Conservation (phyloP, 2,797 vertebrate genomes). For the Channallabes apus region DNA sequence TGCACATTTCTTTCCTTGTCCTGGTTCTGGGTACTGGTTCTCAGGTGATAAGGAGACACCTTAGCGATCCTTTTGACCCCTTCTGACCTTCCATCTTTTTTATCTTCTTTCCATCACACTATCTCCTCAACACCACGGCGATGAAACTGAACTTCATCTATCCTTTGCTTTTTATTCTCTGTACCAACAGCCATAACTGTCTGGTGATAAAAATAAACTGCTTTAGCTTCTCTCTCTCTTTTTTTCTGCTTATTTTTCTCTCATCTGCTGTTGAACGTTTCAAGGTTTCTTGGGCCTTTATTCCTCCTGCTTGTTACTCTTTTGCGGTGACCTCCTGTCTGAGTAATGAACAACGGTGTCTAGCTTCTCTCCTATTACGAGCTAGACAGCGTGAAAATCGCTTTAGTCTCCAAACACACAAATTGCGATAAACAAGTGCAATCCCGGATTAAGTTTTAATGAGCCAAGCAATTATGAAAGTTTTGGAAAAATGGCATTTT, state of each 20-base stretch:
- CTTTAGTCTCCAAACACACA: background rate
- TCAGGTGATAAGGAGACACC: background rate
- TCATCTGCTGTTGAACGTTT: background rate
- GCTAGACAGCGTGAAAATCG: background rate
- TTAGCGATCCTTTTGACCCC: background rate
- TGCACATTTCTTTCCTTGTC: constrained; percentile 16
- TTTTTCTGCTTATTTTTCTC: background rate
- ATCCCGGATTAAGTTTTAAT: background rate
- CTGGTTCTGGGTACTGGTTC: background rate
- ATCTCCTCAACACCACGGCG: background rate
- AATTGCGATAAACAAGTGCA: background rate
- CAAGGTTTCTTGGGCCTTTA: constrained; percentile 14
- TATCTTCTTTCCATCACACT: constrained; percentile 13
- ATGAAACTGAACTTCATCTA: constrained; percentile 8
- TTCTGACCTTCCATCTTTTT: background rate
- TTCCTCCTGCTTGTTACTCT: background rate
- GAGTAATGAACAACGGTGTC: background rate
- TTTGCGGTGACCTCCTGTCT: constrained; percentile 14
- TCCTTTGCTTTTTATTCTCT: background rate
- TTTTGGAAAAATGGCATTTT: background rate
- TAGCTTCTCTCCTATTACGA: background rate
- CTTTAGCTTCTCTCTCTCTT: constrained; percentile 7
- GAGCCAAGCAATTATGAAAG: background rate
- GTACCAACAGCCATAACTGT: constrained; percentile 34
- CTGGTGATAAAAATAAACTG: constrained; percentile 39